Evolutionary conservation across 2,113 vertebrate species (phyloP), one percentile per base, ranked within the genome.

Genomic region (Dissostichus mawsoni): DNA sequence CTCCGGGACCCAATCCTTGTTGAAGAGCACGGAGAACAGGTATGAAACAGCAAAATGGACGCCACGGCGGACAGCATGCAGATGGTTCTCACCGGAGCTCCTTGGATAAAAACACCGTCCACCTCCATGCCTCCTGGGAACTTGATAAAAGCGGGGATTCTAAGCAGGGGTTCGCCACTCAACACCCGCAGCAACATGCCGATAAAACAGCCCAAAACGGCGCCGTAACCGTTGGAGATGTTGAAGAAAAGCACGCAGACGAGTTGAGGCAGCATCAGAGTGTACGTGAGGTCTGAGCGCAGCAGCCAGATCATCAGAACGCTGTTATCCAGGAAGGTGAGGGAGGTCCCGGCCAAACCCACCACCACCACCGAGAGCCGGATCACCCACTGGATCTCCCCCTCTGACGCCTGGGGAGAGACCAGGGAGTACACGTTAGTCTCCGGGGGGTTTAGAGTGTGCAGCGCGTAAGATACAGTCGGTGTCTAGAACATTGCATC

Each of bases 261-360:
- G 9, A 96, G 91, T 74, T 96, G 96, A 23, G 96, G 94, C 52
- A 97, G 95, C 36, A 96, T 91, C 23, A 96, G 45, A 2, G 90
- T 81, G 0, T 96, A 96, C 12, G 94, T 90, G 56, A 96, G 85
- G 73, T 94, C 92, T 14, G 94, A 90, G 0, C 93, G 92, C 75
- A 96, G 88, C 62, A 96, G 90, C 96, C 96, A 96, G 41, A 96
- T 90, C 52, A 94, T 58, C 1, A 94, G 92, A 61, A 95, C 29
- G 47, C 95, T 96, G 78, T 82, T 86, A 23, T 93, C 82, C 13
- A 90, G 56, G 76, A 94, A 91, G 33, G 95, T 93, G 68, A 96
- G 76, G 2, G 61, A 45, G 0, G 90, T 92, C 48, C 95, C 94
- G 2, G 70, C 76, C 0, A 94, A 36, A 11, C 95, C 96, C 70